Evolutionary conservation across 2,113 vertebrate species (phyloP), one percentile per base, ranked within the genome.

Genomic region (Vimba vimba): DNA sequence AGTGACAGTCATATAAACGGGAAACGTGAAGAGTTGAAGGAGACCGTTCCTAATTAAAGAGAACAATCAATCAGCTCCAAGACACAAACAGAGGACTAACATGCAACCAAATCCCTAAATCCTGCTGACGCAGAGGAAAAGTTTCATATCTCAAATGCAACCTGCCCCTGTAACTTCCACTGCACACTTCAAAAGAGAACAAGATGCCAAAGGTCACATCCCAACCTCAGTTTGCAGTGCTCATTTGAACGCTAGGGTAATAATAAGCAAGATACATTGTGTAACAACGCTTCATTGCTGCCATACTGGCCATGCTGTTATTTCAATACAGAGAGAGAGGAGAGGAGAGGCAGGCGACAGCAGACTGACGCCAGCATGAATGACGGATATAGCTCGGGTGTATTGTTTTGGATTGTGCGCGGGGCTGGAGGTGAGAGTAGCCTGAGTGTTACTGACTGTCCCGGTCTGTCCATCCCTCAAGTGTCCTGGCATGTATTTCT

Each of bases 1-100:
- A 80, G 19, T 73, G n/a, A 43, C 33, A 91, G 13, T n/a, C 73
- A 74, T 50, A 45, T 30, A 73, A 83, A 83, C 66, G 55, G 4
- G 74, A 87, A 60, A 83, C n/a, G n/a, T 39, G 57, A 55, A 13
- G 15, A 82, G 66, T 33, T 86, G 86, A 85, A 88, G 73, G 85
- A 88, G 79, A 85, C 15, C 86, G 91, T 93, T 93, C 57, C 93
- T 91, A 94, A 91, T 94, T 94, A 94, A 94, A 93, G 92, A 92
- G 95, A 95, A 93, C 93, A 95, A 96, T 94, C 94, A 95, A 95
- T 95, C 92, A 93, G 94, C 91, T 92, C 92, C 93, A 81, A 94
- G 93, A 92, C 93, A 94, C 93, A 94, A 94, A 95, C 88, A 90
- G 92, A 91, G 89, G 87, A 93, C 92, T 93, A 90, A 92, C 86